Conservation (phyloP, 2,888 invertebrate species). For the Cryptus armator region DNA sequence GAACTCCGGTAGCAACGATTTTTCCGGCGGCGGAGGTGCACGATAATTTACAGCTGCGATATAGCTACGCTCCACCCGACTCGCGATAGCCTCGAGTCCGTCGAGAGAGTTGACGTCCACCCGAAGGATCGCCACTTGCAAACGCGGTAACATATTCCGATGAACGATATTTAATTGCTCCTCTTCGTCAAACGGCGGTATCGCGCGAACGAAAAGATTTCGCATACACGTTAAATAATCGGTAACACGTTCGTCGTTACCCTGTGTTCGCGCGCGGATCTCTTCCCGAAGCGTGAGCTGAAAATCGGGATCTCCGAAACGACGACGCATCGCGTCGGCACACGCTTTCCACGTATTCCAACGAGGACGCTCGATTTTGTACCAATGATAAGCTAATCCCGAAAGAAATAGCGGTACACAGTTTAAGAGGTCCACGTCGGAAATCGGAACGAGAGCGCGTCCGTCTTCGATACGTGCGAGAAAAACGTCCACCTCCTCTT, state of each 20-base stretch:
- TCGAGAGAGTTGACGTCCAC: not conserved
- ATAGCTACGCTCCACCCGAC: slow-evolving; percentile 3
- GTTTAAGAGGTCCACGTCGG: not conserved
- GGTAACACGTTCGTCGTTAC: not conserved
- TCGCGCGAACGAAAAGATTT: slow-evolving; percentile 15
- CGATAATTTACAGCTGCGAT: not conserved
- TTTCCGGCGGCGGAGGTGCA: not conserved
- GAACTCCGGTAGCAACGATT: not conserved
- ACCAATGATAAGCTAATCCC: not conserved
- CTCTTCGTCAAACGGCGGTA: not conserved
- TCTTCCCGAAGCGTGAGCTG: slow-evolving; percentile 19
- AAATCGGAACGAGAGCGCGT: not conserved
- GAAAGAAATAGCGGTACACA: not conserved
- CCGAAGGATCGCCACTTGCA: slow-evolving; percentile 25
- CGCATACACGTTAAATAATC: slow-evolving; percentile 7
- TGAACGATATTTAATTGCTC: slow-evolving; percentile 1
- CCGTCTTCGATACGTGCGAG: not conserved
- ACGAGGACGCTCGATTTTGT: not conserved
- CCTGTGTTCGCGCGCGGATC: slow-evolving; percentile 22
- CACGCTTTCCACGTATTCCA: not conserved
- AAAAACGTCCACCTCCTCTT: not conserved
- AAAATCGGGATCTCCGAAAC: not conserved
- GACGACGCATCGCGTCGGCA: not conserved
- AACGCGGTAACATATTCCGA: slow-evolving; percentile 27
- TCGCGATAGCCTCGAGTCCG: not conserved